Conservation (phyloP, 2,113 vertebrate species). For the Catharus bicknelli region DNA sequence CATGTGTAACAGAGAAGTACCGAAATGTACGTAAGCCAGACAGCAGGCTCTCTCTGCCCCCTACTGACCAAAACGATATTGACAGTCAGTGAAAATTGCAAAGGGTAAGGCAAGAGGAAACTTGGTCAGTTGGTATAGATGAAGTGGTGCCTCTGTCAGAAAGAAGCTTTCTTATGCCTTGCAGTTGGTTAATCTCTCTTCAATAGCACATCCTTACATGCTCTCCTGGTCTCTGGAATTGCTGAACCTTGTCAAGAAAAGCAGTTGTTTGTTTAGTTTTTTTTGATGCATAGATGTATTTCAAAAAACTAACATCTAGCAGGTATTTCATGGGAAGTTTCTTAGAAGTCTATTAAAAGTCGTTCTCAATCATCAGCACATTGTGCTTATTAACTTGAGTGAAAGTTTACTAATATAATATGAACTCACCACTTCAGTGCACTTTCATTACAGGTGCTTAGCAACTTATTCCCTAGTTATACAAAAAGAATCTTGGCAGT, state of each 20-base stretch:
- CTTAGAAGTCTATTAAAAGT: neutral
- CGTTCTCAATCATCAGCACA: neutral
- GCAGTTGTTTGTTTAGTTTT: neutral
- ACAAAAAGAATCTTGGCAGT: neutral
- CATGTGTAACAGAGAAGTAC: fast-evolving
- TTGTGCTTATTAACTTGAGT: neutral
- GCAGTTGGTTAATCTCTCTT: neutral
- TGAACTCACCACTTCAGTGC: fast-evolving
- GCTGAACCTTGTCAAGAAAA: neutral
- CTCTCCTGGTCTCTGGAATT: neutral
- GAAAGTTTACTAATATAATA: neutral
- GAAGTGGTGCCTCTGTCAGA: neutral
- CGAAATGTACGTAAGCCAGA: neutral
- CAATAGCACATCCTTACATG: neutral
- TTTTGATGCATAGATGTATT: neutral
- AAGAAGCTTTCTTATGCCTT: neutral
- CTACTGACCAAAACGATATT: conserved; percentile 59
- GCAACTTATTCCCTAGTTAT: neutral
- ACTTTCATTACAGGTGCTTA: neutral
- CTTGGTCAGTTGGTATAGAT: neutral
- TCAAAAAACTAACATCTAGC: neutral
- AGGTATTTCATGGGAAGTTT: neutral
- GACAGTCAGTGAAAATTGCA: neutral
- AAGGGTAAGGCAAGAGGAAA: neutral
- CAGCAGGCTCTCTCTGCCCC: conserved; percentile 50